A percentile compares a stretch with the other conserved stretches of the same genome.
Evolutionary conservation across 2,888 invertebrate species (phyloP).

Genomic region (Philereme vetulata): DNA sequence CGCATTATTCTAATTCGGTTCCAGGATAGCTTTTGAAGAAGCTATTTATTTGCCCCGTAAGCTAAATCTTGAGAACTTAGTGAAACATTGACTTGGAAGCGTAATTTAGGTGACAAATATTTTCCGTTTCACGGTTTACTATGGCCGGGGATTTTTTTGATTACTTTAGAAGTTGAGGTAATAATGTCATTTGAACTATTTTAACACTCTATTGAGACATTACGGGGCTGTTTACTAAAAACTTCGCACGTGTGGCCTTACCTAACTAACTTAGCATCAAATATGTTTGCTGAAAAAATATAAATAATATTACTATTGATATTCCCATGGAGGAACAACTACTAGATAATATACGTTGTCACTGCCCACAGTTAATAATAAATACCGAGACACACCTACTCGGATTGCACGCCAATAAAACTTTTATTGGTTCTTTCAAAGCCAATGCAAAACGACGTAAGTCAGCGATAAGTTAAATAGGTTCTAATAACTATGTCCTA

Average conservation of each 20-base stretch:
- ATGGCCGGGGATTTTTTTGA: neutral
- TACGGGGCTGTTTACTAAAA: too few species aligned
- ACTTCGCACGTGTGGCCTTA: too few species aligned
- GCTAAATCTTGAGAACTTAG: conserved; percentile 51
- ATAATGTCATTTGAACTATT: too few species aligned
- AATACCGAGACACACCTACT: conserved; percentile 34
- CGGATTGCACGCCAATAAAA: conserved; percentile 33
- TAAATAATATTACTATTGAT: too few species aligned
- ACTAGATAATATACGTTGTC: too few species aligned
- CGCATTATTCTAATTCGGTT: conserved; percentile 82
- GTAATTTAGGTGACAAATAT: conserved; percentile 28
- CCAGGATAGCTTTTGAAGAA: conserved; percentile 79
- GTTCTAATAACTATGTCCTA: conserved; percentile 47
- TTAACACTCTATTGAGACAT: too few species aligned
- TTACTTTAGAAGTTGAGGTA: too few species aligned
- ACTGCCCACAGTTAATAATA: conserved; percentile 6
- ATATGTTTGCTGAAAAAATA: too few species aligned
- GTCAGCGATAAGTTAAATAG: conserved; percentile 55
- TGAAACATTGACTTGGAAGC: conserved; percentile 30
- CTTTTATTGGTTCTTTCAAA: conserved; percentile 37
- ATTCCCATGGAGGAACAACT: too few species aligned
- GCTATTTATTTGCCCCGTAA: conserved; percentile 78
- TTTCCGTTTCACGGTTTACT: conserved; percentile 17
- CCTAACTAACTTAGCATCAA: too few species aligned
- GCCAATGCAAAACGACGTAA: conserved; percentile 47